Conservation (phyloP, 2,113 vertebrate species). For the Coptodon rendalli region DNA sequence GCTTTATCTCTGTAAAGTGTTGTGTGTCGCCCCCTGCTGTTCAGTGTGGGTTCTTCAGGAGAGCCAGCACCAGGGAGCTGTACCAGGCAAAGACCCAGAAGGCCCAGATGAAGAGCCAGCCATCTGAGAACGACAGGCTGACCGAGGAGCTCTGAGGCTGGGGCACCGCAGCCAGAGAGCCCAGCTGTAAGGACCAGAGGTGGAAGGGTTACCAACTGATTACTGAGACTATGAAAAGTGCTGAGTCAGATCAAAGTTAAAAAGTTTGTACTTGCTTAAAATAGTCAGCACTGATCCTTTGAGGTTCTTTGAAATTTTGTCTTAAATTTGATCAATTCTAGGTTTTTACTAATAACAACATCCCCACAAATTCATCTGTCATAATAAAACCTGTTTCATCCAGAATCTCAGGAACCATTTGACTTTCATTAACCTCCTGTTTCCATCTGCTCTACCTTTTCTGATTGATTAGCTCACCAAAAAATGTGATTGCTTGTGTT, state of each 20-base stretch:
- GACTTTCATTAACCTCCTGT: not conserved
- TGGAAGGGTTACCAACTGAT: not conserved
- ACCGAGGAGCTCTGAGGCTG: conserved; percentile 3
- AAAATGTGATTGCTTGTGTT: not conserved
- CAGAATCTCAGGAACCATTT: not conserved
- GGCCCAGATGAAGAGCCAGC: conserved; percentile 86
- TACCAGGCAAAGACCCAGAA: conserved; percentile 87
- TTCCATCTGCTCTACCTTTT: not conserved
- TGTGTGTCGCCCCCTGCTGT: conserved; percentile 45
- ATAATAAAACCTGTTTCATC: not conserved
- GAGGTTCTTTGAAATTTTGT: not conserved
- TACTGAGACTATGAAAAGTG: not conserved
- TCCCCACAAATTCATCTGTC: not conserved
- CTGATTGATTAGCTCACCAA: not conserved
- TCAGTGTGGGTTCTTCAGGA: conserved; percentile 89
- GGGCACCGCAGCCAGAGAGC: not conserved
- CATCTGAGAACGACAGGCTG: conserved; percentile 34
- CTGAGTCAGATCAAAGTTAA: not conserved
- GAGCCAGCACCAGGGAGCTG: conserved; percentile 85
- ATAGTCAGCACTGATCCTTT: not conserved
- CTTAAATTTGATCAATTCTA: not conserved
- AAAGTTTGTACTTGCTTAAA: not conserved
- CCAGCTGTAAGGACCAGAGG: not conserved
- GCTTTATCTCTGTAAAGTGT: not conserved
- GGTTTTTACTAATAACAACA: not conserved